phyloP scores from a whole-genome alignment of 2,888 invertebrate genomes.

The Malacosoma neustria region DNA sequence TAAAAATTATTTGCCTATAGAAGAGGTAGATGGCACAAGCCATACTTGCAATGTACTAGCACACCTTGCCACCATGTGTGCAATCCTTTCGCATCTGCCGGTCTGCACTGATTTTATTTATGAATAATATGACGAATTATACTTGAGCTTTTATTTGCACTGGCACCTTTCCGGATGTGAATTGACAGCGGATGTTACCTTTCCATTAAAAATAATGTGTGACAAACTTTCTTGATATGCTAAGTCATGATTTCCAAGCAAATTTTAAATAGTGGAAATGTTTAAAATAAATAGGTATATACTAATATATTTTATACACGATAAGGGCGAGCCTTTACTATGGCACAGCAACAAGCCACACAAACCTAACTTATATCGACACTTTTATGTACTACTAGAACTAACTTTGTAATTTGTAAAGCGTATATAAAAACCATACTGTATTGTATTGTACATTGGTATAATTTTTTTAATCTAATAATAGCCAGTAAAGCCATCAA shows the following conservation, averaged over 20 bases:
- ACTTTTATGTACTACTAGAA: too few relatives aligned
- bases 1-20: slow-evolving; percentile 36
- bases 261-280: too few relatives aligned
- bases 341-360: too few relatives aligned
- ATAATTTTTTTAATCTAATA: too few relatives aligned
- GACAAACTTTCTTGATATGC: slow-evolving; percentile 21
- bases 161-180: slow-evolving; percentile 70
- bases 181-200: slow-evolving; percentile 54
- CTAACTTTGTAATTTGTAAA: too few relatives aligned
- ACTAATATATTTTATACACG: too few relatives aligned
- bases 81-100: slow-evolving; percentile 68
- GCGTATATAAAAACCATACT: too few relatives aligned
- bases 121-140: slow-evolving; percentile 74
- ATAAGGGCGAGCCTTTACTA: too few relatives aligned
- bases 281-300: too few relatives aligned
- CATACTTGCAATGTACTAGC: slow-evolving; percentile 27
- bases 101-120: slow-evolving; percentile 64
- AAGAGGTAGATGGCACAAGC: slow-evolving; percentile 62
- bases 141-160: slow-evolving; percentile 53
- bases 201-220: slow-evolving; percentile 35
- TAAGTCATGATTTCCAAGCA: background rate
- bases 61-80: slow-evolving; percentile 69
- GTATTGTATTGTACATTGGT: too few relatives aligned
- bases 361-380: too few relatives aligned
- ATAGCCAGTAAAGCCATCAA: slow-evolving; percentile 43